Base-by-base conservation (phyloP, 2,113 vertebrate species). In the Eonycteris spelaea region DNA sequence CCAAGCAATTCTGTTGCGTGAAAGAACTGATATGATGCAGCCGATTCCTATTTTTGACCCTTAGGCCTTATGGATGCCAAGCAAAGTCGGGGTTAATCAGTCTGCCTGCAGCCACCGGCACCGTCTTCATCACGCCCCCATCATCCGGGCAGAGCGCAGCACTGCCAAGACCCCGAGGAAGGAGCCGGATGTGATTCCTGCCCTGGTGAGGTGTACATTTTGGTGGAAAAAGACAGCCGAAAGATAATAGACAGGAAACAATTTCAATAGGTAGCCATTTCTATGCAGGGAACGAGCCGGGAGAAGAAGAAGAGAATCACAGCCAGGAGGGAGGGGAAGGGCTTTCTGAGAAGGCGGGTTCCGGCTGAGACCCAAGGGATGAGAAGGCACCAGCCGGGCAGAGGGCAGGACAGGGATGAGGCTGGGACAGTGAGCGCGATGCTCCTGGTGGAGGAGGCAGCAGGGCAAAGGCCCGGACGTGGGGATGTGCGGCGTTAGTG, bases 81-180 rank as follows among this genome's bases (percentile, higher is more conserved):
- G 82, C 22, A 28, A 38, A 77, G 18, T 24, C 13, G 22, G 40
- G 84, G 59, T 21, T 19, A 2, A 28, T 43, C 6, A 1, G 14
- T 73, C 22, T 4, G 4, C 0, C 0, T 9, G 22, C 48, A 40
- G 13, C 5, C 0, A 4, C 0, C 0, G 0, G 19, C 0, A 24
- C 43, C 4, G 14, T 21, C 1, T 28, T 5, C 10, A 11, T 10
- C 22, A 9, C 2, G 21, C 11, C 43, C 67, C 67, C 51, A 0
- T 13, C 57, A 80, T 45, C 48, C 8, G 51, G 40, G 74, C 26
- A 26, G 35, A 38, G 10, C 3, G 16, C 16, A 16, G 19, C 35
- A 1, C 38, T 2, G n/a, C 40, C 0, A 11, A 21, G 45, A 57
- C 30, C 0, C 68, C 16, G 30, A n/a, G 22, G 35, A 78, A 45